Base-by-base conservation (phyloP, 2,113 vertebrate species). In the Columba janthina region DNA sequence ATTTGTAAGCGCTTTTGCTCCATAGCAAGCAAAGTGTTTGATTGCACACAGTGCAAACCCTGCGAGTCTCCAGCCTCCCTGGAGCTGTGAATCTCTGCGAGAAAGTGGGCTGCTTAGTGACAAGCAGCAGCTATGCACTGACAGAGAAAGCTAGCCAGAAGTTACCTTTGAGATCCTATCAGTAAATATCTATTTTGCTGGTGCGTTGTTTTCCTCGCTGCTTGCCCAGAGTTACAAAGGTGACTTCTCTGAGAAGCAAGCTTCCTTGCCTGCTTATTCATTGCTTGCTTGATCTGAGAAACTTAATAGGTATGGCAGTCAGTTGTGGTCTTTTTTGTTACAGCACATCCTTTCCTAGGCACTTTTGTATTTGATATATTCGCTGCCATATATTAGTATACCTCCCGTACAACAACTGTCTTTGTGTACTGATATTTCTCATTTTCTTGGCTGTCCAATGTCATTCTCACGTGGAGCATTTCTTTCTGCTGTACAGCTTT, bases 1-100 rank as follows among this genome's bases (percentile, higher is more conserved):
- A 88, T 73, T 86, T 82, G 91, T 82, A 92, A 97, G 91, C 80
- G 66, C 74, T 93, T 94, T 72, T 88, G 84, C 69, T 95, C 72
- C 38, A 5, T n/a, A 69, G 73, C 51, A 89, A 88, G 90, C 10
- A 7, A 87, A 92, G 71, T 15, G 28, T 92, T 96, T 92, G 83
- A 57, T 75, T 92, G 76, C 89, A 93, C 90, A 84, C 80, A 84
- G 69, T 78, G 51, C 89, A 74, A 77, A 67, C 72, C 57, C 72
- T 61, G 73, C 0, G 2, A 67, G 86, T 53, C 46, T 34, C 28
- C 89, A 75, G 65, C 60, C 80, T 94, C 53, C 26, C 48, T 25
- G 69, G 65, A 96, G 92, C 90, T 90, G 60, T 80, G 85, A 74
- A 73, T 90, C 82, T 85, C 62, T 80, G 54, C 0, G 0, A 75